These are phyloP conservation scores for Lophotriccus pileatus DNA, from an alignment of 2,797 vertebrate species.

Conservation along the genomic window DNA sequence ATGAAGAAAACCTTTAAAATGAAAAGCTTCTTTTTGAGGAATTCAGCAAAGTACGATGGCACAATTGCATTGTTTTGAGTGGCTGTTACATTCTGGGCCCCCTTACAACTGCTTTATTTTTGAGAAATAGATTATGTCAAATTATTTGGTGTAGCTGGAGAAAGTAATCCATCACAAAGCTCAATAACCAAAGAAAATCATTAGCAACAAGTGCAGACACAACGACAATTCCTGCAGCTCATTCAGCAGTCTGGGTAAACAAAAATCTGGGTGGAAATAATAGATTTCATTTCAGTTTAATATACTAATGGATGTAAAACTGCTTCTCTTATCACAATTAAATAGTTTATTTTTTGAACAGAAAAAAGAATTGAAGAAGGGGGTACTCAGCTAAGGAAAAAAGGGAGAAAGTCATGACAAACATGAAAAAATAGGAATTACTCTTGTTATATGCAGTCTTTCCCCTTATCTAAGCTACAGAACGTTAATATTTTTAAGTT, in stretches of 20 bases:
- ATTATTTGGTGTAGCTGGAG: background rate
- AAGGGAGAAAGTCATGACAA: background rate
- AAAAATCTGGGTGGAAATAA: background rate
- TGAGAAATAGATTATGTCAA: background rate
- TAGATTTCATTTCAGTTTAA: background rate
- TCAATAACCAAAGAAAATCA: background rate
- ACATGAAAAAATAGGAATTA: background rate
- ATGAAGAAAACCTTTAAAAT: background rate
- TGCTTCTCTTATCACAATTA: background rate
- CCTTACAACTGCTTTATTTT: background rate
- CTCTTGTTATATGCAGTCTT: background rate
- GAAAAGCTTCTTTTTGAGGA: background rate
- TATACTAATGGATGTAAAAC: background rate
- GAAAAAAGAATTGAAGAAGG: background rate
- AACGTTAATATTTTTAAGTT: background rate
- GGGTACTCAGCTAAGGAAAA: background rate
- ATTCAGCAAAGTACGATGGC: background rate
- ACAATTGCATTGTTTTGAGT: background rate
- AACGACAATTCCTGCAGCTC: background rate
- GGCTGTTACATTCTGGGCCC: background rate
- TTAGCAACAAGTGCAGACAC: background rate
- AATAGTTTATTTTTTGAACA: background rate
- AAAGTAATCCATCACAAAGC: background rate
- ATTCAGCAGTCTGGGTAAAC: background rate
- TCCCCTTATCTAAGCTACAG: background rate